phyloP scores from a whole-genome alignment of 2,888 invertebrate species.

The Xestobium rufovillosum region DNA sequence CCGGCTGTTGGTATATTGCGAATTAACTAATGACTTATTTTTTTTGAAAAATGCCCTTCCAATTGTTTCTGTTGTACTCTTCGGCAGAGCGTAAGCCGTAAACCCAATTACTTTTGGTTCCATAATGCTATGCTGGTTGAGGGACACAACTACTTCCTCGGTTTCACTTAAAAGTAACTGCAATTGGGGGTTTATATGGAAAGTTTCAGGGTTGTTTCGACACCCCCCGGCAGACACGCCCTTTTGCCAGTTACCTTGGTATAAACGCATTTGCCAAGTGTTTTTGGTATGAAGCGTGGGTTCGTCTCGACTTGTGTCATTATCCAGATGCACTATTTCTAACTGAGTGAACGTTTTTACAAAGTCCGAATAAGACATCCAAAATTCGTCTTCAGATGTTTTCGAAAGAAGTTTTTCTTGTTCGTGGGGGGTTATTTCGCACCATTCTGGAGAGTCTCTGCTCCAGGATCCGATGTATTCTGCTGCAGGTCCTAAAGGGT shows the following conservation, averaged over 20 bases:
- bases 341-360: conserved; percentile 72
- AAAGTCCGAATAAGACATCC: conserved; percentile 79
- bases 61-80: conserved; percentile 65
- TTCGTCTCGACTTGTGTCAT: conserved; percentile 80
- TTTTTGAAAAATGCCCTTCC: conserved; percentile 76
- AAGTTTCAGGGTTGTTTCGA: conserved; percentile 82
- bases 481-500: conserved; percentile 56
- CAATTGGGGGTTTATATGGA: conserved; percentile 88
- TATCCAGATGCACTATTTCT: conserved; percentile 80
- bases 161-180: conserved; percentile 70
- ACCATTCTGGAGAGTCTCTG: conserved; percentile 64
- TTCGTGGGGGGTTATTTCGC: conserved; percentile 65
- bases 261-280: conserved; percentile 82
- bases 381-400: conserved; percentile 40
- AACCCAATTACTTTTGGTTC: conserved; percentile 92
- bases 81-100: conserved; percentile 70
- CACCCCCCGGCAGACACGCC: conserved; percentile 89
- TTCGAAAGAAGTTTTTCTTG: conserved; percentile 61
- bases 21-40: conserved; percentile 79
- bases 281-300: conserved; percentile 67
- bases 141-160: conserved; percentile 75
- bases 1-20: conserved; percentile 85
- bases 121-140: conserved; percentile 85
- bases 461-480: conserved; percentile 68
- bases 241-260: conserved; percentile 78